Evolutionary conservation across 2,113 vertebrate genomes (phyloP), one percentile per base, ranked within the genome.

Genomic region (Ceuthmochares aereus): DNA sequence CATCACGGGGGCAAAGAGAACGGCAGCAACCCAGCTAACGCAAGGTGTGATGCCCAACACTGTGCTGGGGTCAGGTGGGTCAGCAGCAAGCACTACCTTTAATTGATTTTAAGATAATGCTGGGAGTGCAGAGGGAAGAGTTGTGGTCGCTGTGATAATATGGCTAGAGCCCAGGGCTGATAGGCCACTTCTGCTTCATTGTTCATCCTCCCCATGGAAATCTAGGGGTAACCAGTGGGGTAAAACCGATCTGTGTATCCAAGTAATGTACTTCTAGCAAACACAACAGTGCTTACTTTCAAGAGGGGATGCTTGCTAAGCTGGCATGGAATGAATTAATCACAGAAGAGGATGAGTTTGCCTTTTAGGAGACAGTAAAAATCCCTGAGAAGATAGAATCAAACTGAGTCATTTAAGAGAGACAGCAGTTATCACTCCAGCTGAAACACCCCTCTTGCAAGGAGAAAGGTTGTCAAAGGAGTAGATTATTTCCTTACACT

Each of bases 41-140:
- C 86, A 78, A 64, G 16, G 30, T 30, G 37, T 27, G 49, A 9
- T 42, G 67, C 32, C 7, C 49, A 56, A 26, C 36, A 21, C 13
- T 1, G 20, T 34, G 29, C 59, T 36, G 37, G 40, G 47, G 63
- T 14, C 64, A 32, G 17, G 3, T 0, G 0, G 40, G 25, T n/a
- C 72, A 63, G 95, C 27, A 59, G 37, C 30, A 47, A 58, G 37
- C 27, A 21, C 34, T 45, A 36, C 32, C 32, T 94, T 54, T 17
- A 10, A 12, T 66, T 27, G 22, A 40, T 69, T 90, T 73, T 60
- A 58, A 49, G 14, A 52, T 7, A 59, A 36, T 62, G 7, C 15
- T 45, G 36, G 58, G 60, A 87, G 51, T 12, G 14, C 21, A 62
- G 87, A 29, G 64, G 49, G 37, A 54, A 69, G 30, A 62, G 42